These are phyloP conservation scores for Aleiodes alternator DNA, from an alignment of 2,888 invertebrate species.

Conservation along the genomic window DNA sequence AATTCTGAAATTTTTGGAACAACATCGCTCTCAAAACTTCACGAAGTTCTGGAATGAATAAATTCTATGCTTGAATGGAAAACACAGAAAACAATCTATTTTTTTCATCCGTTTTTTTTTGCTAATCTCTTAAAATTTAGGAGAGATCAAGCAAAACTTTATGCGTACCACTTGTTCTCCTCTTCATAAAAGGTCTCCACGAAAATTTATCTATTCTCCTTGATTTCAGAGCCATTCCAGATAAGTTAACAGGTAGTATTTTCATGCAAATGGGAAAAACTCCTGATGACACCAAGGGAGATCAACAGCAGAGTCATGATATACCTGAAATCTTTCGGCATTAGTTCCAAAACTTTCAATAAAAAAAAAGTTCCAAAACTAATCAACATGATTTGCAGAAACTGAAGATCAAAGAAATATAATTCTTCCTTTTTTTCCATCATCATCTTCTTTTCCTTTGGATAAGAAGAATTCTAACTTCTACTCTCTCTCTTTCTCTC, in stretches of 20 bases:
- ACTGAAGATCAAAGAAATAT: slow-evolving; percentile 8
- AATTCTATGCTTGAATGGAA: too few relatives aligned
- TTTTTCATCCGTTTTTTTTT: too few relatives aligned
- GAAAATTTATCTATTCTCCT: too few relatives aligned
- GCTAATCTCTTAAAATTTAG: too few relatives aligned
- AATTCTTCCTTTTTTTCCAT: not conserved
- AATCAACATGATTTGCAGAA: slow-evolving; percentile 28
- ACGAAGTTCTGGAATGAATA: not conserved
- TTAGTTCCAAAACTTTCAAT: slow-evolving; percentile 27
- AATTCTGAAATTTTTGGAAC: not conserved
- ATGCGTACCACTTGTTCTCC: too few relatives aligned
- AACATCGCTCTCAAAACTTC: not conserved
- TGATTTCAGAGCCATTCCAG: too few relatives aligned
- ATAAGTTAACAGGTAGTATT: too few relatives aligned
- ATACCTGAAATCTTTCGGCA: slow-evolving; percentile 4
- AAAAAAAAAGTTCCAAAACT: slow-evolving; percentile 24
- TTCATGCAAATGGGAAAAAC: too few relatives aligned
- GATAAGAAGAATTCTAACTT: not conserved
- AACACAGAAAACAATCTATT: too few relatives aligned
- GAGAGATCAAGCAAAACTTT: too few relatives aligned
- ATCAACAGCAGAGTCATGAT: not conserved
- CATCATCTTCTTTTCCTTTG: slow-evolving; percentile 12
- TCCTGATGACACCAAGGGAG: too few relatives aligned
- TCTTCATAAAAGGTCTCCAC: too few relatives aligned
- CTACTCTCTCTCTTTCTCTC: slow-evolving; percentile 22